Evolutionary conservation across 2,888 invertebrate species (phyloP), one percentile per base, ranked within the genome.

Genomic region (Seira musarum): DNA sequence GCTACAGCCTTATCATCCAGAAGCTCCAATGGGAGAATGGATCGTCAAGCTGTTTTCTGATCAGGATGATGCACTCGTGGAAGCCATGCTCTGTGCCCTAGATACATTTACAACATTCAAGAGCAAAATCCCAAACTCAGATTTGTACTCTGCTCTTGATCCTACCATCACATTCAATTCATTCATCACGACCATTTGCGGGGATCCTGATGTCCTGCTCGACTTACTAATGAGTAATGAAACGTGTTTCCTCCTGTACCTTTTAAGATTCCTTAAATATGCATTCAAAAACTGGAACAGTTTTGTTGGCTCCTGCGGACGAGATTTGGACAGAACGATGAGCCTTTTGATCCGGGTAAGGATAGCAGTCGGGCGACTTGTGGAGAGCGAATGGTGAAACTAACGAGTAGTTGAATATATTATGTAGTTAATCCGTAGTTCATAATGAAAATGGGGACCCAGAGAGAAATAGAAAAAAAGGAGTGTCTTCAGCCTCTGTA

Each of bases 191-290:
- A 93, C 95, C 74, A 95, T 96, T 13, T 93, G 94, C 61, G 93
- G 94, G 87, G 95, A 95, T 88, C 93, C 93, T 5, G 94, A 94
- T 88, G 93, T 96, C 1, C 89, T 96, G 61, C 89, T 96, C 17
- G 96, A 96, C 89, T 93, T 95, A 88, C 91, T 96, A 84, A 95
- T 96, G 17, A 95, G 95, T 88, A 96, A 96, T 87, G 96, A 96
- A 89, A 96, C 96, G 1, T 96, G 96, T 89, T 96, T 96, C 88
- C 90, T 96, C 73, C 89, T 96, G 49, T 96, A 96, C 89, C 90
- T 96, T 86, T 90, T 96, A 83, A 91, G 96, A 87, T 94, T 96
- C 88, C 90, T 96, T 75, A 96, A 96, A 88, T 95, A 94, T 89
- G 93, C 95, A 1, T 91, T 94, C 83, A 91, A 93, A 85, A 95